These are phyloP conservation scores for Coleophora flavipennella DNA, from an alignment of 2,888 invertebrate genomes.

Conservation along the genomic window DNA sequence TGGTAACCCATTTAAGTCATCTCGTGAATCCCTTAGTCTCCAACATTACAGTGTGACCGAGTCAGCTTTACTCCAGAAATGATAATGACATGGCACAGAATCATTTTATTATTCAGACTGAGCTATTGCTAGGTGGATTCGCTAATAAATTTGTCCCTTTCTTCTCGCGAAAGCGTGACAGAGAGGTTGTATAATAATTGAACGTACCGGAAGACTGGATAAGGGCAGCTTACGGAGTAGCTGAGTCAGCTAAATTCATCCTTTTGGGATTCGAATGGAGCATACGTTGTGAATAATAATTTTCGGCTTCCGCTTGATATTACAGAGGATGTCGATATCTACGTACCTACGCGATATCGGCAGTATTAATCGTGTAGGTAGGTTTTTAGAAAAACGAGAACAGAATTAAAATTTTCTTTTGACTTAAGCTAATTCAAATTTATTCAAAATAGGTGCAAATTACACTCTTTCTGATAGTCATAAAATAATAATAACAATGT, in stretches of 20 bases:
- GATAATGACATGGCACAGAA: not conserved
- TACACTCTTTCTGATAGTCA: no score
- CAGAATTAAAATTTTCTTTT: no score
- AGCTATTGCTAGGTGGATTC: not conserved
- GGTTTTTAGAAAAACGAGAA: no score
- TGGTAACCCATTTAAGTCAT: no score
- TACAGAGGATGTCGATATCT: no score
- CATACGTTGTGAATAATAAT: not conserved
- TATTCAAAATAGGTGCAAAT: no score
- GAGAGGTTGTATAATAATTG: not conserved
- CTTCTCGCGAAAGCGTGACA: not conserved
- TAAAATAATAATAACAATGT: no score
- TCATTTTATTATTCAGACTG: slow-evolving; percentile 1
- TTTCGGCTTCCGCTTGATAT: not conserved
- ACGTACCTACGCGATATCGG: no score
- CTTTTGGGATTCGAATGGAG: not conserved
- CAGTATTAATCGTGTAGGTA: no score
- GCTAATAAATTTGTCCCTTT: not conserved
- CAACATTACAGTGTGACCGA: not conserved
- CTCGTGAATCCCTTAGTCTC: no score
- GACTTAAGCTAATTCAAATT: no score
- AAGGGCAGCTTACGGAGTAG: slow-evolving; percentile 1
- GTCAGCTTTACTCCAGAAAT: not conserved
- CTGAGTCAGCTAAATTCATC: not conserved
- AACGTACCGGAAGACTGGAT: not conserved